Base-by-base conservation (phyloP, 2,797 vertebrate species). In the Moxostoma hubbsi region DNA sequence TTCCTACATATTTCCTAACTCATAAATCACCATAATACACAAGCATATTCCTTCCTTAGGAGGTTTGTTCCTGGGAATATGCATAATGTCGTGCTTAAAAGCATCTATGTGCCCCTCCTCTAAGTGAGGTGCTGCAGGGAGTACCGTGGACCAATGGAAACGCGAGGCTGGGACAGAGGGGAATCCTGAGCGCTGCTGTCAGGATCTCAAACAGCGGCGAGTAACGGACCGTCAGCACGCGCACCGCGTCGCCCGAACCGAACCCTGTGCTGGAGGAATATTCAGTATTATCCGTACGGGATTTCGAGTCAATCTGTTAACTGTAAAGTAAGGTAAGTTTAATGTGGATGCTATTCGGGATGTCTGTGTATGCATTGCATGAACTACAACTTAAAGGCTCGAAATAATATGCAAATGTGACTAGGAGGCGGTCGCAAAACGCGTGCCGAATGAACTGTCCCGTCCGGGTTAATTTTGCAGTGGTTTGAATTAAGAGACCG, bases 251-350 rank as follows among this genome's bases (percentile, higher is more conserved):
- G 83, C 87, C 88, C 86, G 24, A 85, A 86, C 81, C 82, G 80
- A 78, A n/a, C 70, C 85, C 66, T 50, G 85, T 24, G 78, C 88
- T 89, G 87, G 90, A 90, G 92, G 93, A 94, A 92, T 94, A 93
- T 85, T 81, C 55, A 71, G 24, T 77, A 51, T 67, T 51, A 64
- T 16, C 73, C 18, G 15, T 83, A 69, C 67, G 68, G 84, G 63
- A 81, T 81, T 77, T 59, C 79, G 64, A 62, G 67, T 7, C 36
- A 57, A 82, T 66, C 67, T 62, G 85, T 65, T 82, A 77, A 82
- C 88, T 83, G 76, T 55, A 85, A 55, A 79, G 57, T 49, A 81
- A 93, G 93, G 93, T 94, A 93, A 91, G 90, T 46, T 62, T 46
- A 45, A 75, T 59, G 18, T 50, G 8, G 57, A 4, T 55, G n/a